Conservation (phyloP, 2,888 invertebrate species). For the Drosophila colorata region DNA sequence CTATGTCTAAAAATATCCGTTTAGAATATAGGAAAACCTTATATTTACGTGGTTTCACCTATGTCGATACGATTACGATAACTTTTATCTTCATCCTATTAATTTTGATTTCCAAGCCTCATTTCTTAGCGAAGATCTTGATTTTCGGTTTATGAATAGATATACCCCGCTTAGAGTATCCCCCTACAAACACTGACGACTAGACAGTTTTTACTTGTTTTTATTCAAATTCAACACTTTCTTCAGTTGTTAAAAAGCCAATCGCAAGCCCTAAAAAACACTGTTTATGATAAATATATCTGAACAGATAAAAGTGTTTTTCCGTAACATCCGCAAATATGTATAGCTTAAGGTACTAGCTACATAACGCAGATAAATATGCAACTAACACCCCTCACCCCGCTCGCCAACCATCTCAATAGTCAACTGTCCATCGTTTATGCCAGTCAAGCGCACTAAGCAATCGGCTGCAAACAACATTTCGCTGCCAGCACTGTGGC, state of each 20-base stretch:
- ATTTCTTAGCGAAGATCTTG: no score
- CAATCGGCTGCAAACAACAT: constrained; percentile 13
- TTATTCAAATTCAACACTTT: no score
- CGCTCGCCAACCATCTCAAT: not conserved
- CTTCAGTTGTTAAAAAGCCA: not conserved
- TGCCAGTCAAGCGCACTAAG: constrained; percentile 42
- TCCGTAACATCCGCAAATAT: constrained; percentile 20
- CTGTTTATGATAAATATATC: constrained; percentile 12
- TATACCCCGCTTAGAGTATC: not conserved
- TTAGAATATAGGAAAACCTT: no score
- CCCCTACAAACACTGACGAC: no score
- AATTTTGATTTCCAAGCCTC: no score
- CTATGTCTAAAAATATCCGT: no score
- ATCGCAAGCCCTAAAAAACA: not conserved
- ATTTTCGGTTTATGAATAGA: not conserved
- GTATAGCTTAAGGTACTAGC: constrained; percentile 10
- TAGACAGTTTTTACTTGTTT: no score
- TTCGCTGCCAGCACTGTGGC: constrained; percentile 32
- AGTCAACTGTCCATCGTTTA: constrained; percentile 35
- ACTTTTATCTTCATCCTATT: no score
- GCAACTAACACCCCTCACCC: not conserved
- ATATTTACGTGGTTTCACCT: no score
- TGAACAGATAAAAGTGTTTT: constrained; percentile 28
- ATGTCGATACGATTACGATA: no score
- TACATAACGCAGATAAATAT: constrained; percentile 12